Evolutionary conservation across 2,888 invertebrate genomes (phyloP), one percentile per base, ranked within the genome.

Genomic region (Microctonus hyperodae): DNA sequence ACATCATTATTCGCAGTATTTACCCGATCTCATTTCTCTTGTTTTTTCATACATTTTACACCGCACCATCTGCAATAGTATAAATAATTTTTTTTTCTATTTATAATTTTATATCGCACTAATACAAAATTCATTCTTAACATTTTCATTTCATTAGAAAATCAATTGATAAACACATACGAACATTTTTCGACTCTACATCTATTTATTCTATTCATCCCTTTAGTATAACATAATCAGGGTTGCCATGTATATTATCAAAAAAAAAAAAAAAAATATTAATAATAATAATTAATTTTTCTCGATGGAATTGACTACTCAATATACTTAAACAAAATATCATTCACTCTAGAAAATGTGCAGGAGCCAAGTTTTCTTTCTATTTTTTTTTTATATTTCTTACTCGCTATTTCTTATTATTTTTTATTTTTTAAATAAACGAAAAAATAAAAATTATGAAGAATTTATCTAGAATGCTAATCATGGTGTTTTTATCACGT

Each of bases 11-110:
- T 55, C 55, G 66, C 70, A 70, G 71, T 71, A 71, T 73, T 73
- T 64, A 59, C 35, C 70, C 70, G 69, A 73, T 71, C 71, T 71
- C 71, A 70, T 70, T 59, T 62, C 57, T 20, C 4, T n/a, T n/a
- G n/a, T n/a, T 33, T 51, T 44, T 62, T 50, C 44, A 33, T 16
- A 25, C 48, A 55, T 37, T 25, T 23, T 13, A n/a, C 6, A 13
- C 25, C 10, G 0, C 16, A n/a, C 1, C 44, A 44, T 4, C 13
- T 40, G 2, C 16, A 16, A 11, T 23, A 23, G 16, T 16, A 44
- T 44, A 7, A 44, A 16, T 44, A 44, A 16, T n/a, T 5, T 16
- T n/a, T 1, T 5, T 44, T 44, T 44, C 16, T 1, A 0, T n/a
- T 7, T 6, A 16, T 16, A n/a, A 20, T 4, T n/a, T 44, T 16